Evolutionary conservation across 2,888 invertebrate genomes (phyloP), one percentile per base, ranked within the genome.

Genomic region (Rosalia funebris): DNA sequence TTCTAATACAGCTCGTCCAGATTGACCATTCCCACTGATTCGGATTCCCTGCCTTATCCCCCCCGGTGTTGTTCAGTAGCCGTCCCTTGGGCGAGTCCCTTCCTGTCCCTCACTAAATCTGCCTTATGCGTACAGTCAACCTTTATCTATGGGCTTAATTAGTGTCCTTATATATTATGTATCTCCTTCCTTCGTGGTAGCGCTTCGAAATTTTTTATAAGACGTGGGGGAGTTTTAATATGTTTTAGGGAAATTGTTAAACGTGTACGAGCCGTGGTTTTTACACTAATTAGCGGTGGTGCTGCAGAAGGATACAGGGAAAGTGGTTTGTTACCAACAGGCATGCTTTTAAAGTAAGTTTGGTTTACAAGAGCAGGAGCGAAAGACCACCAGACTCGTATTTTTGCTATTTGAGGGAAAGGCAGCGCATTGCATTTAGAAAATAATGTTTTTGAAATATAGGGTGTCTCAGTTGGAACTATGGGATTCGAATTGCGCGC

Each of bases 81-180:
- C 39, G 14, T 44, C 44, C 46, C 48, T 36, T 17, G 48, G 48
- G 48, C 48, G 19, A 48, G 34, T 34, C 48, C 48, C 48, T 48
- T 48, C 19, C 48, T 48, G 48, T 37, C 48, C 20, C 37, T 36
- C 48, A 36, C 48, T 48, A 48, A 48, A 48, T 48, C 48, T 48
- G 36, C 36, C 48, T 48, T 48, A 48, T 36, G 48, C 48, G 48
- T 48, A 48, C 34, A 48, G 48, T 37, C 48, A 36, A 19, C 48
- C 48, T 36, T 48, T 48, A 48, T 48, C 48, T 48, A 48, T 11
- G 48, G 48, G 34, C 48, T 48, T 48, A 48, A 48, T 48, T 48
- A 41, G 36, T 48, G 48, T 34, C 48, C 34, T 46, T 48, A 48
- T 48, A 50, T 50, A 50, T 50, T 34, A 37, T 39, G 39, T 25